Percentiles rank a stretch among this genome's conserved stretches.
These are phyloP conservation scores for Acanthosepion lycidas DNA, from an alignment of 2,888 invertebrate species.

Conservation along the genomic window DNA sequence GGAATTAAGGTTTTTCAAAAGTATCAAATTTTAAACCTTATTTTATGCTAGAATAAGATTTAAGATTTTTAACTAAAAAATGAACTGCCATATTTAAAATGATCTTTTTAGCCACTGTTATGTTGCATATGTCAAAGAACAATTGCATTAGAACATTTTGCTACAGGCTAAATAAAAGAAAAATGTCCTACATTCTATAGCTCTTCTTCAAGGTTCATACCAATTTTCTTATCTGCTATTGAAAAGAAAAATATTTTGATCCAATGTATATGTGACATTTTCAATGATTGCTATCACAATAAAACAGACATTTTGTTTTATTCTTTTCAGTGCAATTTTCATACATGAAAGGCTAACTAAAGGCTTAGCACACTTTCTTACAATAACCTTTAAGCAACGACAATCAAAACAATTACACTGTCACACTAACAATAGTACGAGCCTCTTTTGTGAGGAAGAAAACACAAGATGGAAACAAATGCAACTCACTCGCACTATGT, in stretches of 20 bases:
- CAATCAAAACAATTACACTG: not conserved
- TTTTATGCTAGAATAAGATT: no score
- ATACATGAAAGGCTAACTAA: not conserved
- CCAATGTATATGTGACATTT: not conserved
- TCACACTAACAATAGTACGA: not conserved
- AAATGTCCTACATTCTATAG: no score
- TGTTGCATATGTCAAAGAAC: no score
- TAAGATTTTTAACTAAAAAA: no score
- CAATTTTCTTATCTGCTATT: no score
- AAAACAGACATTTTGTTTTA: not conserved
- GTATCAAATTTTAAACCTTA: no score
- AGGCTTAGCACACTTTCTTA: not conserved
- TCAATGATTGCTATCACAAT: not conserved
- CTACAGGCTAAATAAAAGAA: not conserved
- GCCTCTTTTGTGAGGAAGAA: not conserved
- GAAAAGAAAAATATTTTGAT: no score
- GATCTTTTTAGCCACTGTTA: no score
- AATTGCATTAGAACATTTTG: not conserved
- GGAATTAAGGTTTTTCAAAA: no score
- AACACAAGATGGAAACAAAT: not conserved
- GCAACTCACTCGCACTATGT: conserved; percentile 83
- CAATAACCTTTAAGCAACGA: not conserved
- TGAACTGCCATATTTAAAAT: no score
- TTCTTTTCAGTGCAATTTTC: not conserved
- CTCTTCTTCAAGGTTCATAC: no score